Evolutionary conservation across 2,888 invertebrate species (phyloP).

Genomic region (Diogma glabrata): DNA sequence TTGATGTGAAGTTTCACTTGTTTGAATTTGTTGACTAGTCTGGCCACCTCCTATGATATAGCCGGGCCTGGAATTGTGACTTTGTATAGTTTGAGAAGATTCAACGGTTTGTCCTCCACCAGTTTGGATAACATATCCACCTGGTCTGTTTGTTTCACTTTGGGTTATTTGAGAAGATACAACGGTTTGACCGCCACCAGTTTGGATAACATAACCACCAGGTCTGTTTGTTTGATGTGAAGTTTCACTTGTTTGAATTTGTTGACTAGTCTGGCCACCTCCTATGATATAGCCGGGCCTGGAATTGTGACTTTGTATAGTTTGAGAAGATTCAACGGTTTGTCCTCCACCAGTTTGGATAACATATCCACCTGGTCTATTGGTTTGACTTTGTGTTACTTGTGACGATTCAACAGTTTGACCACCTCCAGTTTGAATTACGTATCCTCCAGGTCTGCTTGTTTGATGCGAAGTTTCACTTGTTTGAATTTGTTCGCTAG

Average conservation of each 20-base stretch:
- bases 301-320: not conserved
- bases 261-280: not conserved
- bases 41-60: not conserved
- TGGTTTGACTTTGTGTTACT: too few relatives aligned
- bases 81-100: not conserved
- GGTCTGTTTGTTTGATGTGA: not conserved
- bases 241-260: not conserved
- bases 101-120: not conserved
- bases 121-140: not conserved
- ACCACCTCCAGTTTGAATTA: not conserved
- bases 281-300: not conserved
- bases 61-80: not conserved
- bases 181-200: not conserved
- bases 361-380: too few relatives aligned
- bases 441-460: not conserved
- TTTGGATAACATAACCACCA: not conserved
- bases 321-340: not conserved
- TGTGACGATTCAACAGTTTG: not conserved
- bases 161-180: not conserved
- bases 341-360: not conserved
- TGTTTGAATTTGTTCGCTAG: not conserved
- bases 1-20: not conserved
- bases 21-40: too few relatives aligned
- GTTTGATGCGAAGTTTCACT: not conserved
- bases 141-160: not conserved